Evolutionary conservation across 2,797 vertebrate genomes (phyloP), one percentile per base, ranked within the genome.

Genomic region (Pangasius sanitwongsei): DNA sequence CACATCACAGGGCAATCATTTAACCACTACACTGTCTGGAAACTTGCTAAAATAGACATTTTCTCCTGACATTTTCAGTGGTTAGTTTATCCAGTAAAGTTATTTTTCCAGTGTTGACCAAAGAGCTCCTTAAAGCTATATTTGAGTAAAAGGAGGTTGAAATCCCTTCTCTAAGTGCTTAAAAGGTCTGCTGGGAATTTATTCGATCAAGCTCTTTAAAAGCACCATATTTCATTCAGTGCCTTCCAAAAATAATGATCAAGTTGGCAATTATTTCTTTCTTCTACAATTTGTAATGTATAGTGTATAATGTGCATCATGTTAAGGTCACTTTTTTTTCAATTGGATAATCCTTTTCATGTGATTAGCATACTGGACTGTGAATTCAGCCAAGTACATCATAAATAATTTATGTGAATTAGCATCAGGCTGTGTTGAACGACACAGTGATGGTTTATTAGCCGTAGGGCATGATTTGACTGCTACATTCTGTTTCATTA

Each of bases 381-480:
- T 84, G 63, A 69, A 67, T 50, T 67, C 25, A 65, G 28, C 82
- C 61, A 31, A 15, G 34, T 31, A 31, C n/a, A 20, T 23, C 61
- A 50, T 67, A 50, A 84, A 84, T 84, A 53, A 67, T 84, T 48
- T 31, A 84, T 84, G 50, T 48, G 41, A 48, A 83, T 83, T 65
- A 65, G 15, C 41, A 50, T 65, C 41, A 65, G 25, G 28, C 15
- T 31, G 25, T n/a, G 3, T 5, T 48, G 55, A 48, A 83, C 25
- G 18, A 18, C 13, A 63, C 13, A 63, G 37, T 44, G 15, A 67
- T 84, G 13, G 82, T 67, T 84, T 67, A 69, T 84, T 84, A 50
- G 63, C 63, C 11, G 13, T 48, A 84, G 0, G 9, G 2, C 18
- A 6, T 5, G 44, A 20, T 84, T 84, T 5, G 6, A 65, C 25